Base-by-base conservation (phyloP, 2,888 invertebrate species). In the Glyphotaelius pellucidus region DNA sequence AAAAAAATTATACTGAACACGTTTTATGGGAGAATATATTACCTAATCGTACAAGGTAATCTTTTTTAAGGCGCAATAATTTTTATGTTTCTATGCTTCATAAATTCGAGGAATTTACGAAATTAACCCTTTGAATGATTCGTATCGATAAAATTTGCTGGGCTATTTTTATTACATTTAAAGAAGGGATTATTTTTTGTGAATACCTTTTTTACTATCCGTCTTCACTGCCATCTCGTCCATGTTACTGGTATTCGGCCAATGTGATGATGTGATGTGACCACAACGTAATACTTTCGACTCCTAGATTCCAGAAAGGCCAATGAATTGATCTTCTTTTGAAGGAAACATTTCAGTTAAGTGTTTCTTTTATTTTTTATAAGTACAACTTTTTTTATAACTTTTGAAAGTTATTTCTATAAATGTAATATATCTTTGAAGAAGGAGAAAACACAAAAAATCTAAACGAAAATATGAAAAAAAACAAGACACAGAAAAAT, bases 11-110 rank as follows among this genome's bases (percentile, higher is more conserved):
- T 80, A 15, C 90, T 31, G 67, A 92, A 92, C 87, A 80, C 90
- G 80, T 92, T 92, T 92, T 92, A 92, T 90, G 90, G 81, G 19
- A 12, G 81, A 90, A 90, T 47, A 80, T 91, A 91, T 91, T 91
- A 91, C 91, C 81, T 87, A 90, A 90, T 90, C 90, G 80, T 81
- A 90, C 47, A 89, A 81, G 90, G 83, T 90, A 90, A 90, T 90
- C 90, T 90, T 83, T 90, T 90, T 90, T 80, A 83, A 90, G 90
- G 83, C 42, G 52, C 90, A 32, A 83, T 90, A 90, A 83, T 81
- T 90, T 90, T 90, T 90, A 87, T 67, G 90, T 90, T 89, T 89
- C 80, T 38, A 89, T 89, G 80, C 80, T 32, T 90, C 83, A 32
- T 90, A 90, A 83, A 90, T 90, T 32, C n/a, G 12, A 32, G 30